Base-by-base conservation (phyloP, 2,113 vertebrate species). In the Stigmatopora argus region DNA sequence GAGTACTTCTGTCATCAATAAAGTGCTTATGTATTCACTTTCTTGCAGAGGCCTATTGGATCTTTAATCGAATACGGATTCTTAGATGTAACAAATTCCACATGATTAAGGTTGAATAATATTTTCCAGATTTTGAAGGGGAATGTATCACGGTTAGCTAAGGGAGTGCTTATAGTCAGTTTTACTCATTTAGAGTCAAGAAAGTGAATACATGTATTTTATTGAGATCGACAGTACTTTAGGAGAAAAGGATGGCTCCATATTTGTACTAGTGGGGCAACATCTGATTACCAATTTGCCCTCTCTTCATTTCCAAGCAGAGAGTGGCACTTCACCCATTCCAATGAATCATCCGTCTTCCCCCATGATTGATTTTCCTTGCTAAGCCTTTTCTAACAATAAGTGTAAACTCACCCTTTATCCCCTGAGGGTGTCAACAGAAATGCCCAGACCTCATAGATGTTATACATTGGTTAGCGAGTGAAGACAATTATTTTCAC, bases 371-470 rank as follows among this genome's bases (percentile, higher is more conserved):
- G 14, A 59, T 69, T 72, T 61, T 52, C 26, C 51, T 21, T 41
- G 62, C 34, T 62, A 66, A 67, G 66, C 41, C 19, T 62, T 62
- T 72, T 73, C 62, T 81, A 76, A 78, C 75, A 52, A n/a, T 63
- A 23, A 59, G 67, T 49, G 41, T 76, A 69, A 86, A 81, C 77
- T 68, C 41, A 62, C 70, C 63, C 73, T 74, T 74, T 56, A 75
- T 58, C 34, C 49, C 14, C 55, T 59, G 44, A 68, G 57, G 52
- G 71, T 81, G 73, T 78, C 75, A 83, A 74, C 76, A 84, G 83
- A 49, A 77, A 70, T 80, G 81, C 81, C 77, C 80, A 83, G 80
- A 85, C 76, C 73, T 72, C 57, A 77, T 75, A 35, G n/a, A 41
- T 48, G 47, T 61, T 1, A 18, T 8, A 3, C 51, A 69, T 72